Conservation (phyloP, 2,888 invertebrate species). For the Caenorhabditis drosophilae region DNA sequence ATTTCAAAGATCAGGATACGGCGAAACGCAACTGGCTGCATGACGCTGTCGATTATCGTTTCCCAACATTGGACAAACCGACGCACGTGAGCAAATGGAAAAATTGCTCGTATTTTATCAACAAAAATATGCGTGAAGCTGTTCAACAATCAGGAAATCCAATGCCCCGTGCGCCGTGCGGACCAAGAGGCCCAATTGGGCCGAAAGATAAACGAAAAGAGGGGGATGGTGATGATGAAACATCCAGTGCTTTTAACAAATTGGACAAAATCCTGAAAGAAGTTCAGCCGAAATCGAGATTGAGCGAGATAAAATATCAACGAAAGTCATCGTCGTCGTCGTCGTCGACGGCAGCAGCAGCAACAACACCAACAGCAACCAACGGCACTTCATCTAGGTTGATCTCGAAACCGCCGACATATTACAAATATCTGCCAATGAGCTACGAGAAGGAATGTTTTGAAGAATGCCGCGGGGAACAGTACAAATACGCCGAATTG, state of each 20-base stretch:
- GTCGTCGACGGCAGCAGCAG: not conserved
- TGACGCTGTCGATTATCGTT: slow-evolving; percentile 55
- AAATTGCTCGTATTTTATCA: slow-evolving; percentile 55
- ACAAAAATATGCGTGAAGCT: slow-evolving; percentile 48
- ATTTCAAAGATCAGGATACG: slow-evolving; percentile 57
- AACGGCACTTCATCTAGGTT: not conserved
- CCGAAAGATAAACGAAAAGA: slow-evolving; percentile 24
- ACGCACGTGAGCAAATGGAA: slow-evolving; percentile 53
- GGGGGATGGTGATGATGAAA: too few relatives aligned
- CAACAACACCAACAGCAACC: too few relatives aligned
- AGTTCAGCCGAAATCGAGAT: slow-evolving; percentile 5
- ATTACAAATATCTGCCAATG: slow-evolving; percentile 30
- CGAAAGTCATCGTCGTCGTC: not conserved
- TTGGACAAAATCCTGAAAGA: slow-evolving; percentile 6
- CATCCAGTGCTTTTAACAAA: too few relatives aligned
- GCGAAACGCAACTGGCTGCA: slow-evolving; percentile 54
- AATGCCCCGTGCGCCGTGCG: slow-evolving; percentile 25
- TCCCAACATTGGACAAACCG: slow-evolving; percentile 50
- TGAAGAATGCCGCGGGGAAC: slow-evolving; percentile 38
- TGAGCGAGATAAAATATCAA: not conserved
- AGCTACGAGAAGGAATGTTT: slow-evolving; percentile 43
- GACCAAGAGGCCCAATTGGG: slow-evolving; percentile 23
- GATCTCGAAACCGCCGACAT: slow-evolving; percentile 9
- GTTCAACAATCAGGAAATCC: slow-evolving; percentile 26
- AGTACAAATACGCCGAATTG: slow-evolving; percentile 52